These are phyloP conservation scores for Camelus bactrianus DNA, from an alignment of 2,113 vertebrate species.

Conservation along the genomic window DNA sequence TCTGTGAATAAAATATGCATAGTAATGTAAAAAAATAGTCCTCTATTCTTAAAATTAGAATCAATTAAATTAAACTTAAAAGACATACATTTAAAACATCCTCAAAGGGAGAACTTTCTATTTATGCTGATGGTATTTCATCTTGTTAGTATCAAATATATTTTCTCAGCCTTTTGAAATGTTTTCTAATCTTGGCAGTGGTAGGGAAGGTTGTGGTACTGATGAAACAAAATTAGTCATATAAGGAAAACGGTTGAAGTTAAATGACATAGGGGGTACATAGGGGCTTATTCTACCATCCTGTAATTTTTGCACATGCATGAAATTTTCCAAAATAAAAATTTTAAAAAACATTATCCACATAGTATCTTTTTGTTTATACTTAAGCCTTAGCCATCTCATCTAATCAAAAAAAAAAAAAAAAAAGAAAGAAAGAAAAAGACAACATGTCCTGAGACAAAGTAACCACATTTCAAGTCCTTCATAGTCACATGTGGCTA, in stretches of 20 bases:
- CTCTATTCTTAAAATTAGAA: neutral
- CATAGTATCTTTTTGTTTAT: neutral
- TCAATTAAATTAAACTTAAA: neutral
- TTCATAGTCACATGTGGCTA: neutral
- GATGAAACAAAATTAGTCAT: neutral
- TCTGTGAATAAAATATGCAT: no score
- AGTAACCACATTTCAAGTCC: neutral
- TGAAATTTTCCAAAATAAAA: slow-evolving; percentile 39
- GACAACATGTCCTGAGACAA: neutral
- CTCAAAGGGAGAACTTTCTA: neutral
- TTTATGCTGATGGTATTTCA: neutral
- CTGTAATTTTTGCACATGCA: neutral
- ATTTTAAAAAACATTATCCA: neutral
- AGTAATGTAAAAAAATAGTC: neutral
- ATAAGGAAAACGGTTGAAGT: neutral
- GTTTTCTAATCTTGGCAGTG: neutral
- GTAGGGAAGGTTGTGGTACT: neutral
- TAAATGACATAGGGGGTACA: neutral
- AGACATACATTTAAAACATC: neutral
- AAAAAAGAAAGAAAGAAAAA: no score
- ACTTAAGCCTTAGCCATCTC: neutral
- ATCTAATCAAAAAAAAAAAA: neutral
- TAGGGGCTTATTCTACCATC: neutral
- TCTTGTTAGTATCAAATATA: neutral
- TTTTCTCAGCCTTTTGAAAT: neutral